phyloP scores from a whole-genome alignment of 2,113 vertebrate genomes.

The Psittacus erithacus region DNA sequence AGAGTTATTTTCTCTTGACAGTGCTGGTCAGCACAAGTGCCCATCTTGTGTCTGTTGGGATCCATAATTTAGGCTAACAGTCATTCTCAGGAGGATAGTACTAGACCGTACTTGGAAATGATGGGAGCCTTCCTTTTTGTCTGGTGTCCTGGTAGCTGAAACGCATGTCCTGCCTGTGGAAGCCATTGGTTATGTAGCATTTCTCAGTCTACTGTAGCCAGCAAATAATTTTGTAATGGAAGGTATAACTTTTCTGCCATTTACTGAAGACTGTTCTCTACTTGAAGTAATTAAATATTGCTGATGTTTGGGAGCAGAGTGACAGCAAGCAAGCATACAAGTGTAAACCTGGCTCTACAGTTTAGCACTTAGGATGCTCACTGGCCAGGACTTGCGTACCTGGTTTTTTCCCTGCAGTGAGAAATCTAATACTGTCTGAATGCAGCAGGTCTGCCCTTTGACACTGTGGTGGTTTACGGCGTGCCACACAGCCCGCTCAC shows the following conservation, averaged over 20 bases:
- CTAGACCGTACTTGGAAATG: background rate
- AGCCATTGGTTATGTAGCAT: background rate
- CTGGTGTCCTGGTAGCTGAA: background rate
- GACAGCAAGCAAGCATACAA: background rate
- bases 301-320: background rate
- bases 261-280: background rate
- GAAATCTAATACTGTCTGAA: background rate
- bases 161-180: background rate
- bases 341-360: background rate
- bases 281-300: background rate
- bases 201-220: background rate
- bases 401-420: background rate
- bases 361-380: background rate
- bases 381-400: background rate
- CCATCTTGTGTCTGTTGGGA: background rate
- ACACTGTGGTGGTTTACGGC: too few species aligned
- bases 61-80: background rate
- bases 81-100: background rate
- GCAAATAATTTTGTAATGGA: background rate
- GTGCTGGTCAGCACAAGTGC: background rate
- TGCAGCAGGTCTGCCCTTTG: background rate
- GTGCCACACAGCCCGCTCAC: too few species aligned
- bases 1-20: background rate
- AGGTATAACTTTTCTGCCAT: background rate
- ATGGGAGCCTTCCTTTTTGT: background rate